Evolutionary conservation across 2,113 vertebrate species (phyloP).

Genomic region (Puntigrus tetrazona): DNA sequence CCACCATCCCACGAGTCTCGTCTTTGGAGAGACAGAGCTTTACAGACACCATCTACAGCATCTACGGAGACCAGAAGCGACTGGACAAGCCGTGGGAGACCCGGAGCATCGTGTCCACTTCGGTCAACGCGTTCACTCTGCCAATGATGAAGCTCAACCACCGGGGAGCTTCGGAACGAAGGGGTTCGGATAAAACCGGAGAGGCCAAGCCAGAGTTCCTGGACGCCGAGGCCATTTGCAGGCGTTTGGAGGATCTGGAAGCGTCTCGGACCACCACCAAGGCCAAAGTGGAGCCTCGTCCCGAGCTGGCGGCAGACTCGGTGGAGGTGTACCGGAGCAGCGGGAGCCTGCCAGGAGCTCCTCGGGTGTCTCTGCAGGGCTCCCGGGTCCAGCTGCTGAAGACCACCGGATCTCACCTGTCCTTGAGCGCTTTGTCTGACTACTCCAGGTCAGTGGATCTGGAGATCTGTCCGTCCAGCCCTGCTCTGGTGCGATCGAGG

Average conservation of each 20-base stretch:
- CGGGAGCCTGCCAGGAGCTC: constrained; percentile 74
- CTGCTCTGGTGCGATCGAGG: constrained; percentile 55
- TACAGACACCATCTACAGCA: constrained; percentile 83
- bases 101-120: constrained; percentile 78
- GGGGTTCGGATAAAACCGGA: constrained; percentile 59
- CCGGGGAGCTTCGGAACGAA: constrained; percentile 57
- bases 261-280: constrained; percentile 47
- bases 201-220: constrained; percentile 30
- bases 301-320: constrained; percentile 51
- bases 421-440: constrained; percentile 64
- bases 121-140: constrained; percentile 79
- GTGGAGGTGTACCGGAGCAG: constrained; percentile 75
- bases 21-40: constrained; percentile 65
- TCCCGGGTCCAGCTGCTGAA: constrained; percentile 62
- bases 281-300: constrained; percentile 53
- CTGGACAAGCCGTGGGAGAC: constrained; percentile 59
- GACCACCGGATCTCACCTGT: constrained; percentile 64
- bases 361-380: constrained; percentile 62
- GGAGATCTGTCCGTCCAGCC: constrained; percentile 57
- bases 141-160: constrained; percentile 74
- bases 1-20: constrained; percentile 43
- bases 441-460: constrained; percentile 66
- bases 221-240: constrained; percentile 60
- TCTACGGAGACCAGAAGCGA: constrained; percentile 73
- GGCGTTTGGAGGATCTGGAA: constrained; percentile 39